These are phyloP conservation scores for Stegana nigrithorax DNA, from an alignment of 2,888 invertebrate genomes.

Conservation along the genomic window DNA sequence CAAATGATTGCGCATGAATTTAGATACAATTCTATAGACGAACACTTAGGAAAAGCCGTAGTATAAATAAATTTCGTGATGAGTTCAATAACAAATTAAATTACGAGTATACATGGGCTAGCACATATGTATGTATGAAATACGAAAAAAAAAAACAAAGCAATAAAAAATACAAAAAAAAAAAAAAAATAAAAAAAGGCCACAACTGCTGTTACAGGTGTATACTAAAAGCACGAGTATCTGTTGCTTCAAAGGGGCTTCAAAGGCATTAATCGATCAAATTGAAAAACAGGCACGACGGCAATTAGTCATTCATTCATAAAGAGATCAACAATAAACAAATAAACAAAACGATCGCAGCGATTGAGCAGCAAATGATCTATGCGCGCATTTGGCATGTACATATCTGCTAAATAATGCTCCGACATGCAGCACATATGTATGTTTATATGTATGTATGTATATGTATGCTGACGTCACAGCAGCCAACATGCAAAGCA, in stretches of 20 bases:
- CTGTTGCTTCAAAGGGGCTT: slow-evolving; percentile 2
- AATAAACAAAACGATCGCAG: slow-evolving; percentile 48
- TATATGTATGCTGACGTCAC: slow-evolving; percentile 8
- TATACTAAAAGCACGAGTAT: neutral
- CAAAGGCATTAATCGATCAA: slow-evolving; percentile 46
- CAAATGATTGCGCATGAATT: neutral
- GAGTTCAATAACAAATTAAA: slow-evolving; percentile 7
- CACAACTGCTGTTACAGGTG: too few species aligned
- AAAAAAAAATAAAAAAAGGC: too few species aligned
- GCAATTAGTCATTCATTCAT: slow-evolving; percentile 59
- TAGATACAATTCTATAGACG: neutral
- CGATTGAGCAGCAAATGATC: slow-evolving; percentile 53
- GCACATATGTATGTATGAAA: too few species aligned
- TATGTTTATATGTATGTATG: neutral
- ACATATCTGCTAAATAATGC: too few species aligned
- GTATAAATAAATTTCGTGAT: neutral
- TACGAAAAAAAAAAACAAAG: too few species aligned
- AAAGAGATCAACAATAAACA: slow-evolving; percentile 49
- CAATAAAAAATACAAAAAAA: too few species aligned
- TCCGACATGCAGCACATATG: too few species aligned
- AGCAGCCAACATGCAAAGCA: too few species aligned
- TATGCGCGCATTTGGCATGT: slow-evolving; percentile 29
- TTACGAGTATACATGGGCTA: neutral
- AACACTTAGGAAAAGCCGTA: neutral
- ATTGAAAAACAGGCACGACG: slow-evolving; percentile 39